Evolutionary conservation across 1,140 invertebrate genomes (phyloP).

Genomic region (Tetragonula clypearis): DNA sequence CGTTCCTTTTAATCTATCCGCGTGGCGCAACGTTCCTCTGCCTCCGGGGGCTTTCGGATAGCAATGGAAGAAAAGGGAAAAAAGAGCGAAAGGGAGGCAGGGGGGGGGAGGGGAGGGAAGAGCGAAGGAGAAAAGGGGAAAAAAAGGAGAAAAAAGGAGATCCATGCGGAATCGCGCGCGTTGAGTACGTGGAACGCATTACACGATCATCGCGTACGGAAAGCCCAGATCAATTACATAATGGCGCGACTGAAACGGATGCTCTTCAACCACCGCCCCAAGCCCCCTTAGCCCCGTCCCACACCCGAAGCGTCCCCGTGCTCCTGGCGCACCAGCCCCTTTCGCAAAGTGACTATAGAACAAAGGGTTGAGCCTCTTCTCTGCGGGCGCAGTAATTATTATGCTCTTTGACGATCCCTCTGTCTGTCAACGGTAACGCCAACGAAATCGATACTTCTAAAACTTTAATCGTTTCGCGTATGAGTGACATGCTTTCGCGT

Average conservation of each 20-base stretch:
- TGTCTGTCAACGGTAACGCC: slow-evolving; percentile 77
- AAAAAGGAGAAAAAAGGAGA: neutral
- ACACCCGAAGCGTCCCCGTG: slow-evolving; percentile 35
- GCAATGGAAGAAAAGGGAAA: neutral
- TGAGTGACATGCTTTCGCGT: slow-evolving; percentile 49
- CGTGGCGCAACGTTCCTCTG: slow-evolving; percentile 19
- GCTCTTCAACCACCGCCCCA: slow-evolving; percentile 68
- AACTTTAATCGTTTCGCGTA: slow-evolving; percentile 75
- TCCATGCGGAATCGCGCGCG: slow-evolving; percentile 46
- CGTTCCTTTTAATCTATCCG: slow-evolving; percentile 45
- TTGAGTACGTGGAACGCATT: slow-evolving; percentile 69
- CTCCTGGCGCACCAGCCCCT: slow-evolving; percentile 66
- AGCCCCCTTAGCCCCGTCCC: slow-evolving; percentile 42
- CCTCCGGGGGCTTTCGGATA: slow-evolving; percentile 23
- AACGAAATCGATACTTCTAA: slow-evolving; percentile 76
- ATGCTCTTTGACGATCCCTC: slow-evolving; percentile 80
- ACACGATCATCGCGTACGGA: slow-evolving; percentile 73
- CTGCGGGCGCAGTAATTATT: slow-evolving; percentile 81
- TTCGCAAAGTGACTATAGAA: slow-evolving; percentile 80
- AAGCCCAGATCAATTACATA: slow-evolving; percentile 79
- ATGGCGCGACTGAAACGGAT: slow-evolving; percentile 77
- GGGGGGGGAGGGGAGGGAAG: neutral
- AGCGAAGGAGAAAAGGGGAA: neutral
- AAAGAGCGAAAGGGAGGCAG: neutral
- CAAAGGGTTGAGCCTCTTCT: slow-evolving; percentile 81